Percentiles rank a stretch among this genome's conserved stretches.
Evolutionary conservation across 2,113 vertebrate genomes (phyloP).

Genomic region (Scolopax mira): DNA sequence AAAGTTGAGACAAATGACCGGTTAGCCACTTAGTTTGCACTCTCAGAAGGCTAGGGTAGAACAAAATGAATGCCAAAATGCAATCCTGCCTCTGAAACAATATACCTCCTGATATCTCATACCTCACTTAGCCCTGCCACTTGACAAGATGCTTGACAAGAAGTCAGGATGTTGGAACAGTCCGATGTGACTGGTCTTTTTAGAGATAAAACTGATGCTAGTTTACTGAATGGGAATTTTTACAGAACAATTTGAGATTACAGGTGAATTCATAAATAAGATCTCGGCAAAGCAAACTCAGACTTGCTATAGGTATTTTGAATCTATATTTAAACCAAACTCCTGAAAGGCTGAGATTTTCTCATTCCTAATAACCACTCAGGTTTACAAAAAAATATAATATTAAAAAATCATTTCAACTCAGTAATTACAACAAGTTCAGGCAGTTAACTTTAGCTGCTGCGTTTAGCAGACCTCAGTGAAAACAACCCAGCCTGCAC

Average conservation of each 20-base stretch:
- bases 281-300: background rate
- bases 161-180: background rate
- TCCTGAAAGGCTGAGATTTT: background rate
- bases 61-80: background rate
- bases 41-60: background rate
- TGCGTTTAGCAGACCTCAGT: background rate
- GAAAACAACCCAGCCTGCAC: background rate
- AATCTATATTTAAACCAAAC: background rate
- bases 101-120: background rate
- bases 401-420: background rate
- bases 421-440: background rate
- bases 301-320: background rate
- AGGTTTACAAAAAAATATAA: background rate
- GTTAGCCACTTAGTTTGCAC: background rate
- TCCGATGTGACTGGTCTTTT: background rate
- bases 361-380: background rate
- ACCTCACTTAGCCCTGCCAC: accelerated
- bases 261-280: background rate
- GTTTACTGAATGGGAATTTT: background rate
- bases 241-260: background rate
- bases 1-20: background rate
- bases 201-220: background rate
- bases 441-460: background rate
- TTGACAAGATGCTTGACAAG: background rate
- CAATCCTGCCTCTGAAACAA: background rate